Base-by-base conservation (phyloP, 2,113 vertebrate species). In the human region DNA sequence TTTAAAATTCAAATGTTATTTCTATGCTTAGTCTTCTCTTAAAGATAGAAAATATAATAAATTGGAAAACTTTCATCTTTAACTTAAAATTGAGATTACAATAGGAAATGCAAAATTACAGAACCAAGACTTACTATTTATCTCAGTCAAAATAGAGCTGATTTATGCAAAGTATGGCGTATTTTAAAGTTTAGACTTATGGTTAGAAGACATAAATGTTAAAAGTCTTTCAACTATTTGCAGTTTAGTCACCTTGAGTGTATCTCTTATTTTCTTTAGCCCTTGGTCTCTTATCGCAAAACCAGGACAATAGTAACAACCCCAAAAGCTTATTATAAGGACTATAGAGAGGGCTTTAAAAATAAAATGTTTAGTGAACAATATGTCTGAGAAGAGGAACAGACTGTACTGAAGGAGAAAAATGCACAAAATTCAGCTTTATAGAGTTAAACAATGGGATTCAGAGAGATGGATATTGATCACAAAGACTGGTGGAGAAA, bases 91-190 rank as follows among this genome's bases (percentile, higher is more conserved):
- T 90, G 13, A 52, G 50, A 27, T 57, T 81, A 10, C 61, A 75
- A 84, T 50, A 55, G 57, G 22, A 82, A 82, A 50, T 85, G 76
- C 64, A 85, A 95, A 89, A 85, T 89, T 95, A 59, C 27, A 72
- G 30, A 85, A 89, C 7, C 50, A 82, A 86, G 43, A 82, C 27
- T 79, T 82, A 73, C 72, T 84, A 76, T 50, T 80, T 85, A 68
- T 25, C 13, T 57, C 38, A 86, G 52, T 57, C 38, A 94, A 92
- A 95, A 43, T 16, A 66, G 5, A 83, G 57, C 17, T 57, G 23
- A n/a, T 35, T 81, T 55, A 9, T 81, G 72, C 90, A 55, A 93
- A 84, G 12, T 18, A 27, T 72, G 18, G 8, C n/a, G 22, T 84
- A 75, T 79, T 79, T 59, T 72, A 59, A 96, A 79, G 40, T 73